Conservation (phyloP, 2,888 invertebrate genomes). For the Aethes cnicana region DNA sequence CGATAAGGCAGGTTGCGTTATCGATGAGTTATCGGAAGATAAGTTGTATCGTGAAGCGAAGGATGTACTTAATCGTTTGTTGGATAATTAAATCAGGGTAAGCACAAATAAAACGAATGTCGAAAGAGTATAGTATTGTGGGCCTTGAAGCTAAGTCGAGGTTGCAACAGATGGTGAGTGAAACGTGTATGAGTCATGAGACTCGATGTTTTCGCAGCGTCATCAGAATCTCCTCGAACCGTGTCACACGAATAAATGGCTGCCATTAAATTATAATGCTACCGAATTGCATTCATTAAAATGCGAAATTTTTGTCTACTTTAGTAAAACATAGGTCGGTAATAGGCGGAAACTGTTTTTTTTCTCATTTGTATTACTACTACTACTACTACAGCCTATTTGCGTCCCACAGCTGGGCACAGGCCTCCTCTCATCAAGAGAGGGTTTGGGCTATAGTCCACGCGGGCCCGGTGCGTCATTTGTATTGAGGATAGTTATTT, state of each 20-base stretch:
- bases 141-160: constrained; percentile 38
- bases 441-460: too few species aligned
- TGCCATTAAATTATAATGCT: constrained; percentile 24
- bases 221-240: constrained; percentile 3
- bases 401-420: too few species aligned
- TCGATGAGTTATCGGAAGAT: constrained; percentile 19
- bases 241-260: constrained; percentile 20
- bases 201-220: constrained; percentile 43
- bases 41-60: constrained; percentile 22
- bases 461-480: too few species aligned
- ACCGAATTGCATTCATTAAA: constrained; percentile 13
- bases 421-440: too few species aligned
- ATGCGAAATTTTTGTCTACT: constrained; percentile 4
- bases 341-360: neutral
- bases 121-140: constrained; percentile 26
- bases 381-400: too few species aligned
- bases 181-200: constrained; percentile 47
- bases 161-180: constrained; percentile 62
- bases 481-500: too few species aligned
- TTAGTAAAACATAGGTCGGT: constrained; percentile 13
- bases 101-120: constrained; percentile 21
- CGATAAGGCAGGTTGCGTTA: constrained; percentile 11
- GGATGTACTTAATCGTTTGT: constrained; percentile 23
- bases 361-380: too few species aligned
- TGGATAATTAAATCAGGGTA: constrained; percentile 26